Evolutionary conservation across 2,888 invertebrate species (phyloP), one percentile per base, ranked within the genome.

Genomic region (Lasioglossum vierecki): DNA sequence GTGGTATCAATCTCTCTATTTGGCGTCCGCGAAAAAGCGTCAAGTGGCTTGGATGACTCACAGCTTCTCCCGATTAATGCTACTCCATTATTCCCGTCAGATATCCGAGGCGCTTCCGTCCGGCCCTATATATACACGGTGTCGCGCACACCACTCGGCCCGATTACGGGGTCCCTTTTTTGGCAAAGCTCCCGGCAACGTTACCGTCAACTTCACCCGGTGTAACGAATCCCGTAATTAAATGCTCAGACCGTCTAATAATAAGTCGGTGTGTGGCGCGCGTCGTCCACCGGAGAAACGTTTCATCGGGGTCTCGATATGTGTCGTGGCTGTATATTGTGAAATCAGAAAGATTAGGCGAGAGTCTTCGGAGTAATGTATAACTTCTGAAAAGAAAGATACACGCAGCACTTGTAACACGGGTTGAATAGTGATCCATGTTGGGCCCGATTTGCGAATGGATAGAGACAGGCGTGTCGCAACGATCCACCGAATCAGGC

Each of bases 401-500:
- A 22, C 8, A 22, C 8, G 53, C 22, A 8, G 53, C 8, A 53
- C 22, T 9, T 1, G 8, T 15, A 22, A 53, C 53, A 9, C 53
- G 22, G 9, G 53, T 53, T 53, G 53, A 53, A 22, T 9, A 22
- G 53, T n/a, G 53, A 53, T 53, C 53, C 22, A 53, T 53, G 53
- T 53, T 53, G 22, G 53, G 53, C 53, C 53, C 53, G 53, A 2
- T 53, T n/a, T 2, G 89, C 83, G 85, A 82, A 49, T 77, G 82
- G 63, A 79, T 88, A 79, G 81, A 81, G 85, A 80, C 82, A 73
- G 73, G 66, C 73, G 72, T 91, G 83, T 89, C 87, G 88, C 83
- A 88, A 91, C 78, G 57, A 70, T 73, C 79, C 74, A 72, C 87
- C 92, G 76, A 89, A 91, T 86, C 80, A 78, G 90, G 89, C 77